These are phyloP conservation scores for Trachymyrmex cornetzi DNA, from an alignment of 1,140 invertebrate genomes.

Conservation along the genomic window DNA sequence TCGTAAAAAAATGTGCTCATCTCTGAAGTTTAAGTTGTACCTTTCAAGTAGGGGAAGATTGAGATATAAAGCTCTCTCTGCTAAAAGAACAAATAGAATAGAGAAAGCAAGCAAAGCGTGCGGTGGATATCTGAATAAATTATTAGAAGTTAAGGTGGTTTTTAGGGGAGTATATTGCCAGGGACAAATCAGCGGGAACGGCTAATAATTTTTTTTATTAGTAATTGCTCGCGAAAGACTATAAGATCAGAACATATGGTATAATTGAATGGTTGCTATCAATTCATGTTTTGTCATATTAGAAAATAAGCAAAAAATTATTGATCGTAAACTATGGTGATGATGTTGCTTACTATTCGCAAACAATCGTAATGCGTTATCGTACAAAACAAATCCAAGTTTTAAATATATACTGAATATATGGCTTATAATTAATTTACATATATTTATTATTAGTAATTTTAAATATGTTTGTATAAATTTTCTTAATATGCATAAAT, in stretches of 20 bases:
- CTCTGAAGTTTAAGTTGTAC: slow-evolving; percentile 41
- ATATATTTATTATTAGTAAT: background rate
- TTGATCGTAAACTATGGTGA: slow-evolving; percentile 8
- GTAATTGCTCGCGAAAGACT: slow-evolving; percentile 45
- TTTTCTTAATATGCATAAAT: background rate
- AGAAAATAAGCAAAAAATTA: slow-evolving; percentile 48
- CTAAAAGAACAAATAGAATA: background rate
- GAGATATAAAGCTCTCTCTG: slow-evolving; percentile 20
- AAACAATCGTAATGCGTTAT: slow-evolving; percentile 2
- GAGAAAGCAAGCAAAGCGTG: slow-evolving; percentile 15
- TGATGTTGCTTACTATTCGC: background rate
- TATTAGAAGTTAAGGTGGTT: slow-evolving; percentile 53
- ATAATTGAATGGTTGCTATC: slow-evolving; percentile 31
- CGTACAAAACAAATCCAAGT: background rate
- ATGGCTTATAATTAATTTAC: background rate
- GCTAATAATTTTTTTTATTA: slow-evolving; percentile 56
- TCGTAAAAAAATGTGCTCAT: slow-evolving; percentile 24
- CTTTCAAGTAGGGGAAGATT: slow-evolving; percentile 38
- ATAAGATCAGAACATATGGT: slow-evolving; percentile 39
- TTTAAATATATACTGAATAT: background rate
- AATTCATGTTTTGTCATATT: slow-evolving; percentile 43
- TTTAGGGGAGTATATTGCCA: slow-evolving; percentile 28
- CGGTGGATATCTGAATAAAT: slow-evolving; percentile 42
- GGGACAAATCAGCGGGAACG: slow-evolving; percentile 20
- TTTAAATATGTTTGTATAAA: background rate